Evolutionary conservation across 2,888 invertebrate genomes (phyloP).

Genomic region (Athalia rosae): DNA sequence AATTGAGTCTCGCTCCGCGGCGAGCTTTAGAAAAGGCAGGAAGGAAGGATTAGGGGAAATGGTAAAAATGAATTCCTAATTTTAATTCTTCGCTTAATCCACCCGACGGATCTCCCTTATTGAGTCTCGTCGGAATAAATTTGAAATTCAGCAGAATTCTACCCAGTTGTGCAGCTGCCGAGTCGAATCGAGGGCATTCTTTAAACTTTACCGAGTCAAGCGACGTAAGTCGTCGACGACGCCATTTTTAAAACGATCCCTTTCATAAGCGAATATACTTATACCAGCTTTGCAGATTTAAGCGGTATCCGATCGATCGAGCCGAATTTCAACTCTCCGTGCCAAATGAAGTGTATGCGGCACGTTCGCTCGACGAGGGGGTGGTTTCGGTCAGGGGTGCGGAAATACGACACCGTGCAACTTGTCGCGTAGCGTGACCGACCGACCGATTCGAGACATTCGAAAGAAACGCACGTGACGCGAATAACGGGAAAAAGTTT

Average conservation of each 20-base stretch:
- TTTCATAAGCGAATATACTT: neutral
- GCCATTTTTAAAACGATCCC: conserved; percentile 2
- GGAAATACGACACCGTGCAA: no score
- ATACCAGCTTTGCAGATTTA: neutral
- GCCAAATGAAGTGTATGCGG: neutral
- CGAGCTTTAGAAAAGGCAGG: neutral
- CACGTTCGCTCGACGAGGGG: neutral
- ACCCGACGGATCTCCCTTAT: conserved; percentile 16
- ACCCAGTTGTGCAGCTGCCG: neutral
- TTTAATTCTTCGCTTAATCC: conserved; percentile 42
- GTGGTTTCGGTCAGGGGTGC: no score
- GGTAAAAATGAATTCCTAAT: conserved; percentile 36
- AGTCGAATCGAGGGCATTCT: neutral
- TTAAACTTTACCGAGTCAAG: neutral
- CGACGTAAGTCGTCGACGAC: conserved; percentile 4
- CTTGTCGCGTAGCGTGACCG: no score
- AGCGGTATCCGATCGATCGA: conserved; percentile 10
- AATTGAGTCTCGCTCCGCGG: conserved; percentile 6
- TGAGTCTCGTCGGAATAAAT: conserved; percentile 21
- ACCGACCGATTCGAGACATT: no score
- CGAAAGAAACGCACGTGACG: neutral
- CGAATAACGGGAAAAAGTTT: neutral
- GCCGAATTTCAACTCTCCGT: neutral
- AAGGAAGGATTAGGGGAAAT: conserved; percentile 13
- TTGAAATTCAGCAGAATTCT: conserved; percentile 37